Conservation (phyloP, 2,888 invertebrate species). For the Hesperia comma region DNA sequence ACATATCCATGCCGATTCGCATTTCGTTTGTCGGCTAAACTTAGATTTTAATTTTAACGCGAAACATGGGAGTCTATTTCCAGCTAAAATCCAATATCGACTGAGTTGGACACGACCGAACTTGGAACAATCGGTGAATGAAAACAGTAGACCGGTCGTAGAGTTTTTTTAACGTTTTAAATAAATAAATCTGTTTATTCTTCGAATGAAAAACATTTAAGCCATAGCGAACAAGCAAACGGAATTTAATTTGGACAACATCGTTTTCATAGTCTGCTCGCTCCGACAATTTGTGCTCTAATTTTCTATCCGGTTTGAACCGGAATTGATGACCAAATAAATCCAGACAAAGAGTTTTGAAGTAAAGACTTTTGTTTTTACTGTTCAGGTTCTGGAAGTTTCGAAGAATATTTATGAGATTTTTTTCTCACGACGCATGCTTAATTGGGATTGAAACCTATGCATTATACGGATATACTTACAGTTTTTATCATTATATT, state of each 20-base stretch:
- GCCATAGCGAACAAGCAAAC: constrained; percentile 56
- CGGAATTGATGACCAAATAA: constrained; percentile 33
- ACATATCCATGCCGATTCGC: not conserved
- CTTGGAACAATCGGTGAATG: constrained; percentile 46
- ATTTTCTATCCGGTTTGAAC: constrained; percentile 37
- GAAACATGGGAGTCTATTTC: constrained; percentile 29
- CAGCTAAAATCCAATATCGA: constrained; percentile 43
- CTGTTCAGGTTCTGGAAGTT: not conserved
- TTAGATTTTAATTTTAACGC: constrained; percentile 34
- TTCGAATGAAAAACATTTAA: constrained; percentile 52
- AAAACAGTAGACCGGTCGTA: constrained; percentile 44
- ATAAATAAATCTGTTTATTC: constrained; percentile 54
- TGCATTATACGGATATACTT: too few relatives aligned
- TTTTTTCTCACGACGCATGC: too few relatives aligned
- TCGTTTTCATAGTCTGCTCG: constrained; percentile 50
- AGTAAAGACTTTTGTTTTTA: not conserved
- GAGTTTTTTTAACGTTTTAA: constrained; percentile 47
- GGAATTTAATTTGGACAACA: constrained; percentile 62
- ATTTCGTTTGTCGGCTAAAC: constrained; percentile 23
- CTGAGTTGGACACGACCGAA: constrained; percentile 37
- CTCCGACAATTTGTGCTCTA: constrained; percentile 34
- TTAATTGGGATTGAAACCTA: too few relatives aligned
- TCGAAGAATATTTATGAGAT: not conserved
- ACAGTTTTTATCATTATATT: too few relatives aligned
- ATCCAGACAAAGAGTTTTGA: constrained; percentile 9